Base-by-base conservation (phyloP, 2,113 vertebrate species). In the Kryptolebias marmoratus region DNA sequence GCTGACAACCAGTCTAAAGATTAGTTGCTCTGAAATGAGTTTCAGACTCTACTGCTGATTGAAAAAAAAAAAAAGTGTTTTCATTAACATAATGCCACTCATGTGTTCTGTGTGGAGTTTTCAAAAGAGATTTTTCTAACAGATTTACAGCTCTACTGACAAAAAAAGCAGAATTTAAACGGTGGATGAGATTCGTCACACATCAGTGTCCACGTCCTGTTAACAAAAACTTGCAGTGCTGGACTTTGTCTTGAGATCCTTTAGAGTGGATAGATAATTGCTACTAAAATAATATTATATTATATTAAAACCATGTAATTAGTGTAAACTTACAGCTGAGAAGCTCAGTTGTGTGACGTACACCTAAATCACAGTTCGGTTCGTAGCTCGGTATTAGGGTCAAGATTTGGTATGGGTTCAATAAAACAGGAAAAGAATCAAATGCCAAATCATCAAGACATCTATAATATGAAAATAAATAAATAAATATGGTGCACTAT, bases 1-100 rank as follows among this genome's bases (percentile, higher is more conserved):
- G 69, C 39, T 11, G 47, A 57, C 36, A 62, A 31, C 2, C 9
- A 32, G 63, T 81, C 57, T 57, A 72, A 74, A 69, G 18, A 76
- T 13, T 42, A 47, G 72, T 56, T 1, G 11, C 72, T 52, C 44
- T 49, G 54, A 49, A 67, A 71, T 68, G 75, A 79, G 58, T 83
- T 69, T 42, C 39, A 73, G 55, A 66, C 53, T 59, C 49, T 9
- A 7, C 64, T 52, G 52, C 45, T 57, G 59, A 52, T n/a, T 68
- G 63, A 22, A 22, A 22, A 22, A 22, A 22, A 22, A 32, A 66
- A 49, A 31, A 68, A 68, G 30, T 0, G 30, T 18, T 58, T 68
- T 64, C 2, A 55, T 67, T 49, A 45, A 65, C 62, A 56, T 14
- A 28, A 16, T 0, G 18, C 5, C 27, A 39, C 32, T 58, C 22